Evolutionary conservation across 2,888 invertebrate species (phyloP).

Genomic region (Rhagonycha fulva): DNA sequence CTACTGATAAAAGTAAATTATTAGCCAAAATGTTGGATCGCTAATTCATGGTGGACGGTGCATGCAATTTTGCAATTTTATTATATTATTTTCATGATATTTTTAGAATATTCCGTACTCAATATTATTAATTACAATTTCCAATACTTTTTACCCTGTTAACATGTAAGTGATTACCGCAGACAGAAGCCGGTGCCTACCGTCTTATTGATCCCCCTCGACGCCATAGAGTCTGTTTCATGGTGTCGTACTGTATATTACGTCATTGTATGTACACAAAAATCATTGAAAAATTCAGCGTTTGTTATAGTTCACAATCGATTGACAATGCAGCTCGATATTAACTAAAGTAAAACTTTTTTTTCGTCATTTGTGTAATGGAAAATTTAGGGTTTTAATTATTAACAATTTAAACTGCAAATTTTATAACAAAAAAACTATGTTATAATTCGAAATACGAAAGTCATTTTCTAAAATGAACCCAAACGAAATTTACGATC

Average conservation of each 20-base stretch:
- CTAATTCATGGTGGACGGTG: neutral
- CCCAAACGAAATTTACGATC: neutral
- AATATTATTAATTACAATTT: neutral
- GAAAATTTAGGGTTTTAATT: neutral
- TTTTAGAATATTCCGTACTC: neutral
- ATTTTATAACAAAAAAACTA: neutral
- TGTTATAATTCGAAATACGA: neutral
- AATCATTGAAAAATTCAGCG: neutral
- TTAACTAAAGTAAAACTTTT: neutral
- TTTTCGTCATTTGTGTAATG: neutral
- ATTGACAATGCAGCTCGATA: neutral
- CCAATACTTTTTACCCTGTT: neutral
- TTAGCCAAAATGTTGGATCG: neutral
- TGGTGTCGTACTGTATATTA: conserved; percentile 24
- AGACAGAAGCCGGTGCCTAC: conserved; percentile 39
- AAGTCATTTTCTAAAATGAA: neutral
- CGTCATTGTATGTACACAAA: conserved; percentile 21
- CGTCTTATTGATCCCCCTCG: conserved; percentile 44
- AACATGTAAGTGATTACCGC: conserved; percentile 35
- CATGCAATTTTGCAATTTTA: neutral
- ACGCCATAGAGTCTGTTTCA: conserved; percentile 34
- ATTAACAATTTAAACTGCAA: neutral
- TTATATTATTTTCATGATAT: neutral
- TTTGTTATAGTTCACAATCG: neutral
- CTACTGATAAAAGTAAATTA: neutral